These are phyloP conservation scores for Octopus bimaculoides DNA, from an alignment of 1,140 invertebrate genomes.

Conservation along the genomic window DNA sequence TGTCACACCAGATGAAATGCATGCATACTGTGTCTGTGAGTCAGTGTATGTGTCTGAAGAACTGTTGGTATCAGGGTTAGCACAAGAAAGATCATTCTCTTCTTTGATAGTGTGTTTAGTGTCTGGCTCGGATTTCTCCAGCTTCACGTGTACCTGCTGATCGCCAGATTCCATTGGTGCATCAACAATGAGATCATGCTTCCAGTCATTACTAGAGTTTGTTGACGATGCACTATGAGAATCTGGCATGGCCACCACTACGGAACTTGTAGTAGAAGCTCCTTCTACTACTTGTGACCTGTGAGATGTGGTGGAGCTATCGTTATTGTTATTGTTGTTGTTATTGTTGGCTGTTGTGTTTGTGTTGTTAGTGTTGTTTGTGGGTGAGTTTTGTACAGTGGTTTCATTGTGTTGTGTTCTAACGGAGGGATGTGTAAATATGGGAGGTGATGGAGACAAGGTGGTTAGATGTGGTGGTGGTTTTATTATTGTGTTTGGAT, in stretches of 20 bases:
- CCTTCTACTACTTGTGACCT: neutral
- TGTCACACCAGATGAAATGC: too few relatives aligned
- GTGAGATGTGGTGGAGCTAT: too few relatives aligned
- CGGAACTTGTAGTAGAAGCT: neutral
- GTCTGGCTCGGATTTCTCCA: too few relatives aligned
- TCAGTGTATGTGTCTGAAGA: too few relatives aligned
- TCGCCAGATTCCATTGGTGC: neutral
- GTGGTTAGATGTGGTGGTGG: neutral
- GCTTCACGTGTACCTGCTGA: neutral
- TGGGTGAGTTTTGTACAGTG: neutral
- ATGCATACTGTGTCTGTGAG: too few relatives aligned
- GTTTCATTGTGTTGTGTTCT: neutral
- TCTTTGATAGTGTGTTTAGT: too few relatives aligned
- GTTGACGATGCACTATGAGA: neutral
- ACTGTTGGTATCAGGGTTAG: too few relatives aligned
- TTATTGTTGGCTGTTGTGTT: too few relatives aligned
- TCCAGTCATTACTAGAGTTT: neutral
- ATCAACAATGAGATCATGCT: neutral
- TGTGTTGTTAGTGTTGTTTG: too few relatives aligned
- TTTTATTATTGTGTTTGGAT: neutral
- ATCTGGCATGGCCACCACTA: neutral
- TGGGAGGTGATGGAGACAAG: neutral
- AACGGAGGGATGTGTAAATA: neutral
- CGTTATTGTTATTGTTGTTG: too few relatives aligned
- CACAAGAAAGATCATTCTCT: too few relatives aligned